Evolutionary conservation across 2,113 vertebrate species (phyloP).

Genomic region (Clarias batrachus): DNA sequence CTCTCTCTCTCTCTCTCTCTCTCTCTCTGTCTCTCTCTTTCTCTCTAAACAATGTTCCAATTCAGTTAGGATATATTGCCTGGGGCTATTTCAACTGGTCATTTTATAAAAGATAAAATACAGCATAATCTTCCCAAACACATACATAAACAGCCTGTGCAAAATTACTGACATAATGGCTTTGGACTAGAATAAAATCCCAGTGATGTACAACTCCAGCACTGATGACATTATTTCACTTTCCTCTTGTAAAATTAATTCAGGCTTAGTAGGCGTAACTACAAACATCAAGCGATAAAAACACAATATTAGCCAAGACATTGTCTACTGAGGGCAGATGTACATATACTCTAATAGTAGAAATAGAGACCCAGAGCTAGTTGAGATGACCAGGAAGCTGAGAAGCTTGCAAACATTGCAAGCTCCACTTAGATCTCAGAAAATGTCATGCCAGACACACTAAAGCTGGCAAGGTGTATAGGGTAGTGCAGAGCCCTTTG

Average conservation of each 20-base stretch:
- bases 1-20: background rate
- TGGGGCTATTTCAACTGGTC: background rate
- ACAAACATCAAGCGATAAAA: background rate
- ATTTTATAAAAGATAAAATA: background rate
- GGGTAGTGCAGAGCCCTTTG: background rate
- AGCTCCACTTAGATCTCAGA: background rate
- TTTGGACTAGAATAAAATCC: background rate
- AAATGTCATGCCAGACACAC: conserved; percentile 1
- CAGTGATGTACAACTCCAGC: background rate
- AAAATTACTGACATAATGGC: background rate
- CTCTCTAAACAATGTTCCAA: background rate
- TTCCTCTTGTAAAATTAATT: background rate
- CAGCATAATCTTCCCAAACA: background rate
- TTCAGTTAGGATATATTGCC: background rate
- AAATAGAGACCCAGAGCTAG: background rate
- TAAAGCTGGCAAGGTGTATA: background rate
- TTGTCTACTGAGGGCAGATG: background rate
- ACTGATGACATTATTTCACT: background rate
- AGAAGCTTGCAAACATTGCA: too few species aligned
- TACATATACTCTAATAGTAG: background rate
- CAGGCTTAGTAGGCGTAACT: background rate
- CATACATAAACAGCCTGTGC: background rate
- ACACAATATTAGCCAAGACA: too few species aligned
- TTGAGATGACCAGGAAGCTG: background rate
- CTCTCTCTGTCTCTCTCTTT: too few species aligned